Percentiles rank a stretch among this genome's conserved stretches.
phyloP scores from a whole-genome alignment of 2,797 vertebrate species.

The Aldrovandia affinis region DNA sequence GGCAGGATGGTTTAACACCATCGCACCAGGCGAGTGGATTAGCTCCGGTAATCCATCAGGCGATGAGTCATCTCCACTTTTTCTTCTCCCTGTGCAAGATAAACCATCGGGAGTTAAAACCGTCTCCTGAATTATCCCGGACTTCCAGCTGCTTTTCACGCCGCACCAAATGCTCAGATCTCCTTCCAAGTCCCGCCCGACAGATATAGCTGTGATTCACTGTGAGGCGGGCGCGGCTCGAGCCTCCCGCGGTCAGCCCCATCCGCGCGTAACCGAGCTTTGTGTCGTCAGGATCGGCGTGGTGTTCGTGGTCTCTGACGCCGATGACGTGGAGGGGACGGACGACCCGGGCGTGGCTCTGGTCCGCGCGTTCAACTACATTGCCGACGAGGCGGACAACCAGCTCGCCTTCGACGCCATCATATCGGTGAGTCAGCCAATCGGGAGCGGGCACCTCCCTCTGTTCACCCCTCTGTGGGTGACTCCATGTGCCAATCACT shows the following conservation, averaged over 20 bases:
- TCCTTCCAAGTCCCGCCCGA: neutral
- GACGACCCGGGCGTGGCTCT: conserved; percentile 91
- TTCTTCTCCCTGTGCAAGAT: neutral
- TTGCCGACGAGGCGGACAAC: conserved; percentile 87
- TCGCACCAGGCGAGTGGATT: neutral
- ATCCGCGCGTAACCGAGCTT: neutral
- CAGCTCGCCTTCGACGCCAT: conserved; percentile 89
- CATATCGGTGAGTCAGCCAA: conserved; percentile 79
- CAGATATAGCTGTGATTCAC: neutral
- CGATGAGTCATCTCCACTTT: neutral
- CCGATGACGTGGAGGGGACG: conserved; percentile 88
- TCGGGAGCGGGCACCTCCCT: too few relatives aligned
- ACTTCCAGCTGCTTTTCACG: neutral
- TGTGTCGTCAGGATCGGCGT: conserved; percentile 82
- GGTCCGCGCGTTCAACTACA: conserved; percentile 91
- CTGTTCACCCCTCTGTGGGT: neutral
- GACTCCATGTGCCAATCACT: neutral
- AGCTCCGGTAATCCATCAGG: neutral
- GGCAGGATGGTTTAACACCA: neutral
- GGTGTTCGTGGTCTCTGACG: conserved; percentile 91
- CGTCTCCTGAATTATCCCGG: neutral
- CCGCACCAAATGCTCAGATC: neutral
- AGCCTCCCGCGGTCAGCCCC: too few relatives aligned
- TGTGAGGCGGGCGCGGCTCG: neutral
- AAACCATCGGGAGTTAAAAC: neutral